Evolutionary conservation across 2,113 vertebrate genomes (phyloP), one percentile per base, ranked within the genome.

Genomic region (Myrmecobius fasciatus): DNA sequence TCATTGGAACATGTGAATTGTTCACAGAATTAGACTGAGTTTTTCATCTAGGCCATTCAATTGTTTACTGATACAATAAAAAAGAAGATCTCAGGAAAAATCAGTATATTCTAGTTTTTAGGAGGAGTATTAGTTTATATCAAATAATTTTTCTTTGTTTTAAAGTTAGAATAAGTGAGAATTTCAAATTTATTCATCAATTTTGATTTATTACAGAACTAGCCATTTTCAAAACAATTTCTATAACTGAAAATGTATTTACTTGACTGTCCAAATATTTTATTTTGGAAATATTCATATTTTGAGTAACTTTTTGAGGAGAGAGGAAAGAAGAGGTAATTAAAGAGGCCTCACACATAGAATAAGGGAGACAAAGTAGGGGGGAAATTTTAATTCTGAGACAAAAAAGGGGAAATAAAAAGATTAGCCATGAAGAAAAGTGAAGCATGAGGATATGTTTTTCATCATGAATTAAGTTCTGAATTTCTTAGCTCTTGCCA

Each of bases 1-100:
- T 96, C 31, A 49, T 6, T 89, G 43, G 95, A 93, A 10, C n/a
- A 91, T 92, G 17, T 90, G 20, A 95, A 89, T 67, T 89, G 3
- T 12, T 49, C 91, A 14, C 4, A 56, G 0, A 89, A 46, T 88
- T 95, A 92, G 88, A 12, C 10, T 36, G 83, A 53, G 0, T 12
- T 94, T 91, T 94, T 94, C 46, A 8, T 97, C 22, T 36, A 6
- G 1, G 43, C 75, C 20, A 26, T 1, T 1, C 3, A 89, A 3
- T 9, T 46, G 2, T 25, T 83, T 93, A 95, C 11, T 93, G 91
- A 20, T 24, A 49, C 10, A 49, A 0, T 36, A 0, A 25, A 36
- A 10, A 51, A 51, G 20, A 88, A 90, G 20, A 24, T 0, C 3
- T 10, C 75, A 43, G 1, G 0, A 8, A 7, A 83, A 22, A 17